A percentile compares a stretch with the other conserved stretches of the same genome.
phyloP scores from a whole-genome alignment of 2,797 vertebrate genomes.

The Danionella dracula region DNA sequence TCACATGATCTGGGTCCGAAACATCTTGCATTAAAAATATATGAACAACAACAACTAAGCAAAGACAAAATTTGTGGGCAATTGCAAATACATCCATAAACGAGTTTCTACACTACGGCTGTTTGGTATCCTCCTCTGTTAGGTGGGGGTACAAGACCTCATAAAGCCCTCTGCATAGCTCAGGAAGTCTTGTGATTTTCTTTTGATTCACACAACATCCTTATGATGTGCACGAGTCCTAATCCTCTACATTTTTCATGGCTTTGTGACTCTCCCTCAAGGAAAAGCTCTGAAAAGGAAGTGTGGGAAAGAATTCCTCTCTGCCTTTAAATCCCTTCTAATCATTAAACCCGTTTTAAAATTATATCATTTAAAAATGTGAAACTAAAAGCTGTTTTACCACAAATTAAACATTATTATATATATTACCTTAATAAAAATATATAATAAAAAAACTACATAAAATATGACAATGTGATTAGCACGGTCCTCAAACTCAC shows the following conservation, averaged over 20 bases:
- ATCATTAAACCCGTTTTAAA: too few species aligned
- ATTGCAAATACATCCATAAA: neutral
- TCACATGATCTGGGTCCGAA: slow-evolving; percentile 11
- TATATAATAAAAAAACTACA: too few species aligned
- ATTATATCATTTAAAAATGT: neutral
- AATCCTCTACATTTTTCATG: slow-evolving; percentile 27
- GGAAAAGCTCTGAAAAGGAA: neutral
- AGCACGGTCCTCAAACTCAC: slow-evolving; percentile 57
- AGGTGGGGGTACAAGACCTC: neutral
- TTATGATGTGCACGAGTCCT: slow-evolving; percentile 42
- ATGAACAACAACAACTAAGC: neutral
- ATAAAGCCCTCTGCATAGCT: neutral
- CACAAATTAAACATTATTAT: too few species aligned
- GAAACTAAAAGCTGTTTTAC: neutral
- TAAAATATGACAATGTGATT: too few species aligned
- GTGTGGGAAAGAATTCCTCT: neutral
- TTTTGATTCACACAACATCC: slow-evolving; percentile 11
- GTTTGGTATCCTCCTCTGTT: neutral
- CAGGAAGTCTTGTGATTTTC: slow-evolving; percentile 37
- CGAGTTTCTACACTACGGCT: neutral
- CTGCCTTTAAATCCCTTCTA: neutral
- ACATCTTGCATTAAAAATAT: slow-evolving; percentile 8
- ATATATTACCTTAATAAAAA: too few species aligned
- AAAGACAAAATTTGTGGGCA: neutral
- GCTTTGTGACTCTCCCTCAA: neutral